phyloP scores from a whole-genome alignment of 2,113 vertebrate genomes.

The Myiagra hebetior region DNA sequence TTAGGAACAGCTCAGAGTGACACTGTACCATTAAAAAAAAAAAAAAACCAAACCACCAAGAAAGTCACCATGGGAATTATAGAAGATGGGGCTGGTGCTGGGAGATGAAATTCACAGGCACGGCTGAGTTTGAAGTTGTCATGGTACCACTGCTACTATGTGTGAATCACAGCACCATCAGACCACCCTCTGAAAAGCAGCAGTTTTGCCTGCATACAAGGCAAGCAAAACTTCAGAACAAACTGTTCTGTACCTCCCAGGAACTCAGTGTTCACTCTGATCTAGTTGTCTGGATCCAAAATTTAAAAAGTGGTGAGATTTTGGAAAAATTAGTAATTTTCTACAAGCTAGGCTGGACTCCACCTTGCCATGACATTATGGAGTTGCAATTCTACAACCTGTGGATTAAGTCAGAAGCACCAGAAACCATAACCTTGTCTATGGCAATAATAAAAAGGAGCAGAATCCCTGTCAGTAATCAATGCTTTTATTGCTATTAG shows the following conservation, averaged over 20 bases:
- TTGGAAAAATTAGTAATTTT: not conserved
- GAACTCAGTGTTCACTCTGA: not conserved
- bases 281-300: not conserved
- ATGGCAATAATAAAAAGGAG: not conserved
- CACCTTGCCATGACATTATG: not conserved
- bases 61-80: not conserved
- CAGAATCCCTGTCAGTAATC: not conserved
- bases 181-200: not conserved
- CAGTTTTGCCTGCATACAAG: not conserved
- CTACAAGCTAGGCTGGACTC: not conserved
- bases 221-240: not conserved
- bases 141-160: conserved; percentile 5
- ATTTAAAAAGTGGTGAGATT: not conserved
- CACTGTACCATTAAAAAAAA: not conserved
- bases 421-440: not conserved
- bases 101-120: not conserved
- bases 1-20: not conserved
- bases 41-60: not conserved
- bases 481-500: not conserved
- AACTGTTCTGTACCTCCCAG: not conserved
- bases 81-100: not conserved
- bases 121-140: not conserved
- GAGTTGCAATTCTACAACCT: not conserved
- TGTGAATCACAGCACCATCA: conserved; percentile 5
- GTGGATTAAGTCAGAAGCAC: not conserved